Percentiles rank a stretch among this genome's conserved stretches.
phyloP scores from a whole-genome alignment of 2,888 invertebrate genomes.

The Calameuta filiformis region DNA sequence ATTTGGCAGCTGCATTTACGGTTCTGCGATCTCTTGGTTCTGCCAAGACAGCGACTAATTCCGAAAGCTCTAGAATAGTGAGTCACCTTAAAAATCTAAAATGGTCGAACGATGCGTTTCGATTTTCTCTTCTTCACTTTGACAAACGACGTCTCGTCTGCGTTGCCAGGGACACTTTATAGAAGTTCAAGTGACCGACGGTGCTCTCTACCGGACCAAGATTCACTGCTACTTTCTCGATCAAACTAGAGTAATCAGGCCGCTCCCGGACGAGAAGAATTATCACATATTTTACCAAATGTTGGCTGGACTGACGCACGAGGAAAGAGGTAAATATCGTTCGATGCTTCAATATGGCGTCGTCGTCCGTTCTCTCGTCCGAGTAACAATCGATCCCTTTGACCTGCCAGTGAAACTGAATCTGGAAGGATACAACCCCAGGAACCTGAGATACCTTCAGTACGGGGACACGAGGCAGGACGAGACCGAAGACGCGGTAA shows the following conservation, averaged over 20 bases:
- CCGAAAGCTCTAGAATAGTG: conserved; percentile 94
- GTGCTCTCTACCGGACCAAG: conserved; percentile 93
- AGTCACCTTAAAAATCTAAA: conserved; percentile 46
- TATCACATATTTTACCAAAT: conserved; percentile 98
- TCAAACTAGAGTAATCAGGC: conserved; percentile 90
- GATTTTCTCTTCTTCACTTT: no score
- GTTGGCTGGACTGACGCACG: conserved; percentile 86
- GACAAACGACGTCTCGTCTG: not conserved
- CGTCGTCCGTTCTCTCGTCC: conserved; percentile 1
- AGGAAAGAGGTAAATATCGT: conserved; percentile 76
- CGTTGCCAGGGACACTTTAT: conserved; percentile 88
- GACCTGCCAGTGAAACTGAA: conserved; percentile 77
- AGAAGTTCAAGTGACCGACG: conserved; percentile 95
- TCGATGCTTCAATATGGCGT: not conserved
- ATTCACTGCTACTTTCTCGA: conserved; percentile 97
- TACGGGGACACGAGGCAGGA: conserved; percentile 79
- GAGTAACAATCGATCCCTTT: not conserved
- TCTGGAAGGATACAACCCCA: conserved; percentile 85
- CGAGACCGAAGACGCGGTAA: conserved; percentile 76
- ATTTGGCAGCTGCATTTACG: conserved; percentile 94
- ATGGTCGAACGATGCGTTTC: no score
- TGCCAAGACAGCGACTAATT: conserved; percentile 90
- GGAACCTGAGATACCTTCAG: conserved; percentile 85
- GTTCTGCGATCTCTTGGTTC: conserved; percentile 91
- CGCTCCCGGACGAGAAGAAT: conserved; percentile 89